A percentile compares a stretch with the other conserved stretches of the same genome.
These are phyloP conservation scores for Nautilus pompilius DNA, from an alignment of 1,140 invertebrate species.

Conservation along the genomic window DNA sequence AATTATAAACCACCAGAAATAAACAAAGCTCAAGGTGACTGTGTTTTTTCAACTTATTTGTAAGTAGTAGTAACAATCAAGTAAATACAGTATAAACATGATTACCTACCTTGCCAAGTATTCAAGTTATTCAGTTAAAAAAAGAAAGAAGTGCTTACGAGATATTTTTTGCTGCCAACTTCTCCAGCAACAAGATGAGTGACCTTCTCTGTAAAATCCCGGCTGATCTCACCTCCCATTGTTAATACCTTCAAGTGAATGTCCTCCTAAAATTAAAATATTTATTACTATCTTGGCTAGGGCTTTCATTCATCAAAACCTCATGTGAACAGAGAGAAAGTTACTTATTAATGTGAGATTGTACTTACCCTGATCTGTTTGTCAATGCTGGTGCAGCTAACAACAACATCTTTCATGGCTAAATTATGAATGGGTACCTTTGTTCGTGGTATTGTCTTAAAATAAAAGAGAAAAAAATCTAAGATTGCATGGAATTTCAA, in stretches of 20 bases:
- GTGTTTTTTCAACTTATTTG: too few species aligned
- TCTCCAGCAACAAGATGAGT: slow-evolving; percentile 78
- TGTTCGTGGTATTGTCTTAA: slow-evolving; percentile 69
- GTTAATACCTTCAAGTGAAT: slow-evolving; percentile 70
- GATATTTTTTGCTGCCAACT: slow-evolving; percentile 58
- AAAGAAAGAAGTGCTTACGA: slow-evolving; percentile 29
- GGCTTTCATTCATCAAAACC: too few species aligned
- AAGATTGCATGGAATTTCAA: background rate
- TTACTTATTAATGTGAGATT: slow-evolving; percentile 1
- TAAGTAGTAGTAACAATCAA: background rate
- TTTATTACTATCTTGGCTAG: too few species aligned
- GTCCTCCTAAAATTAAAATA: too few species aligned
- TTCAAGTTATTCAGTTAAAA: too few species aligned
- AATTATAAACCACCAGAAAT: too few species aligned
- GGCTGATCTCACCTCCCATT: slow-evolving; percentile 79
- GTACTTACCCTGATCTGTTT: slow-evolving; percentile 62
- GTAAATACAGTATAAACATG: background rate
- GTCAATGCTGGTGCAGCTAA: slow-evolving; percentile 71
- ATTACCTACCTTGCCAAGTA: background rate
- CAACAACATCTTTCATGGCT: slow-evolving; percentile 73
- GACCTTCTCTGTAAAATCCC: slow-evolving; percentile 67
- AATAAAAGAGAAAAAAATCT: slow-evolving; percentile 8
- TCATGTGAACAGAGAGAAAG: slow-evolving; percentile 18
- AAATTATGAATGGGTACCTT: slow-evolving; percentile 74
- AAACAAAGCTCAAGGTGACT: too few species aligned